Evolutionary conservation across 2,113 vertebrate genomes (phyloP), one percentile per base, ranked within the genome.

Genomic region (Toxostoma redivivum): DNA sequence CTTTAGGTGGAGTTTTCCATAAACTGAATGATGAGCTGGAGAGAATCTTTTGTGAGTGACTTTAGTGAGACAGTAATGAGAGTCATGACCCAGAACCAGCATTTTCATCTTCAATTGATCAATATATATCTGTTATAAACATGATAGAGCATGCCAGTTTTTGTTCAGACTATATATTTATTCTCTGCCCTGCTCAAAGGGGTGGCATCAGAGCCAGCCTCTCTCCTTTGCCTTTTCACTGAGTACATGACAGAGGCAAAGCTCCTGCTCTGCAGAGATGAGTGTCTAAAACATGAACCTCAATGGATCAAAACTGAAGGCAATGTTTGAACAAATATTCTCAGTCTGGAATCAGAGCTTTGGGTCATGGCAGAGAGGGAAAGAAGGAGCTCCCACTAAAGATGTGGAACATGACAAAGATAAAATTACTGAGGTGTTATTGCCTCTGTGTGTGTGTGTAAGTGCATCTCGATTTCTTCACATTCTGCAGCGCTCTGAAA

Each of bases 401-500:
- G 40, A 44, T 1, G 1, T 0, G 44, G 56, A 81, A 20, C 51
- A 30, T 94, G 92, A 93, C 92, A 88, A 31, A 93, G 82, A n/a
- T 21, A 45, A 65, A 91, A 73, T 54, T 23, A 7, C 33, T 24
- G 71, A 21, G 67, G 9, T 70, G 22, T 83, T 94, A 91, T 37
- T 83, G n/a, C 42, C 84, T 87, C 84, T 87, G 37, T 19, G 0
- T 38, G 15, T 57, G 66, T 79, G 47, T 73, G 5, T 18, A 5
- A 6, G 24, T 51, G n/a, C 70, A 69, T 38, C 89, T 92, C 54
- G 58, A 3, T 85, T 85, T 58, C 87, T 86, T 73, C 83, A 15
- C 74, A 12, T 57, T 67, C 54, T 85, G 80, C 80, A 83, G 64
- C 16, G 0, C 42, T 81, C 88, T 93, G 86, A 78, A 95, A 77